Evolutionary conservation across 2,113 vertebrate genomes (phyloP), one percentile per base, ranked within the genome.

Genomic region (Tachuris rubrigastra): DNA sequence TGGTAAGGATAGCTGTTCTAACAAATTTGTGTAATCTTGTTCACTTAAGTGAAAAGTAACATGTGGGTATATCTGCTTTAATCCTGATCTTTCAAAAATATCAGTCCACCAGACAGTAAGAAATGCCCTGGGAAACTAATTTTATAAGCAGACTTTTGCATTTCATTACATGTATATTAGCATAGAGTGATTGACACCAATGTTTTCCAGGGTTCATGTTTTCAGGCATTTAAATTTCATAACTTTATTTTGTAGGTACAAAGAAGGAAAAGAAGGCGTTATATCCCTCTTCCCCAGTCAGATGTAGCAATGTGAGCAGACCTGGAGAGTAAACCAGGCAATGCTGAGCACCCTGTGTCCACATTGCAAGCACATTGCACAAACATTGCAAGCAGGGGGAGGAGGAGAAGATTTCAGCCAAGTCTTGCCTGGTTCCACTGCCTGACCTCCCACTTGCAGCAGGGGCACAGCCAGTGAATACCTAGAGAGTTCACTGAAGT

Each of bases 31-130:
- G 37, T 72, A 89, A 95, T 80, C 71, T 97, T 87, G 27, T 87
- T 89, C 42, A 81, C 52, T 93, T 93, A 79, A 90, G 75, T 84
- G 60, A 83, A 90, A 94, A 96, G 56, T 91, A 95, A 95, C 14
- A 1, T 33, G 47, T 79, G 65, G 44, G 68, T 42, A 46, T 95
- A 93, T 89, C 6, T 42, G 37, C 58, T 89, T 79, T 53, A 95
- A 78, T 58, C 79, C 42, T 31, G 89, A 18, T 92, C 20, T 90
- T 95, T 94, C 60, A 89, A 93, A 96, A 97, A 63, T 67, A 82
- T 25, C 55, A 65, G 31, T 59, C 79, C 86, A 94, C 76, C 58
- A 60, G 58, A 93, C n/a, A 11, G 80, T 81, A 93, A 96, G 94
- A 56, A 96, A 95, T 90, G 65, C 31, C 37, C 62, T 89, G 74